A percentile compares a stretch with the other conserved stretches of the same genome.
Evolutionary conservation across 2,113 vertebrate species (phyloP).

Genomic region (Brevimyrus niger): DNA sequence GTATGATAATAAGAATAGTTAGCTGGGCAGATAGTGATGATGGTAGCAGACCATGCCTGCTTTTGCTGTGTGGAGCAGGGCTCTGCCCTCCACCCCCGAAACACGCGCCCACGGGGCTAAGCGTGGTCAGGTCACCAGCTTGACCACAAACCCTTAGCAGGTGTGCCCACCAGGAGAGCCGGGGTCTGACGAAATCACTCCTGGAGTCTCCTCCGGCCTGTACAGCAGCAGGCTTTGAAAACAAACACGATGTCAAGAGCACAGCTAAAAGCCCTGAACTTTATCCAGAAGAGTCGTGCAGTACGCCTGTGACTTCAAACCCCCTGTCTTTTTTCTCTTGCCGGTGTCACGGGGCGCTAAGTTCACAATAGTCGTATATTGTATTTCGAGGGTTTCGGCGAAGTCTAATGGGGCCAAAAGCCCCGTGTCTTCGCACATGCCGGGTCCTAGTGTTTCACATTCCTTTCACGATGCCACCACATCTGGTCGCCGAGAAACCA

Average conservation of each 20-base stretch:
- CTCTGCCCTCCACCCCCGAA: background rate
- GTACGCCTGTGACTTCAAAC: background rate
- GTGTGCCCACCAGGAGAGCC: constrained; percentile 5
- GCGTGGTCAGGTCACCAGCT: background rate
- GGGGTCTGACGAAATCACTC: background rate
- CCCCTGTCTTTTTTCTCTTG: background rate
- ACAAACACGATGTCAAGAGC: background rate
- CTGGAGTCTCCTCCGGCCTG: background rate
- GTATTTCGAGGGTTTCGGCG: background rate
- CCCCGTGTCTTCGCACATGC: constrained; percentile 2
- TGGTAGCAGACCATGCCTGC: background rate
- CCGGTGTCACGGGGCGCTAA: background rate
- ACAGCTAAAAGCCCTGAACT: background rate
- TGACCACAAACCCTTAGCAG: background rate
- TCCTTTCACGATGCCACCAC: constrained; percentile 9
- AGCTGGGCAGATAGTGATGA: background rate
- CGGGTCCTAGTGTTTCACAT: background rate
- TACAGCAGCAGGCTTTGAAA: background rate
- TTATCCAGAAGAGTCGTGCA: background rate
- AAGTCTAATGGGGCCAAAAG: background rate
- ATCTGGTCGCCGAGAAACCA: constrained; percentile 11
- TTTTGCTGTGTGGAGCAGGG: background rate
- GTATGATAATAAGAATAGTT: background rate
- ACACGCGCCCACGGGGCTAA: background rate
- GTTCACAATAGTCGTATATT: constrained; percentile 19